phyloP scores from a whole-genome alignment of 2,113 vertebrate species.

The Apaloderma vittatum region DNA sequence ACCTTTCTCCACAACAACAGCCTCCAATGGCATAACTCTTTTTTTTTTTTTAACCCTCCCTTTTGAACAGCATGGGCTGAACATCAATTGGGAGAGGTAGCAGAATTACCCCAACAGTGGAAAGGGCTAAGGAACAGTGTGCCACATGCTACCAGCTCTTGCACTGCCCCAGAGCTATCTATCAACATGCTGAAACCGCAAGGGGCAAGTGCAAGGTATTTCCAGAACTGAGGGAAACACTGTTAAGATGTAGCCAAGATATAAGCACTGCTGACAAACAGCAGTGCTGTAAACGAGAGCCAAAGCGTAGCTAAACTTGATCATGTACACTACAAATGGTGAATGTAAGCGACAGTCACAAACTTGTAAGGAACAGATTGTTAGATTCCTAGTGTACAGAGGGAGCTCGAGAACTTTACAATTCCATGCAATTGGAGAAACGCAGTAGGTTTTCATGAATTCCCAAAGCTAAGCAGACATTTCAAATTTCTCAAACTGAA shows the following conservation, averaged over 20 bases:
- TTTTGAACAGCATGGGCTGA: accelerated
- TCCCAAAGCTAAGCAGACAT: neutral
- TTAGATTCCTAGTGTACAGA: neutral
- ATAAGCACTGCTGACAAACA: neutral
- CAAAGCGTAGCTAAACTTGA: neutral
- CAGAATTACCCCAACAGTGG: neutral
- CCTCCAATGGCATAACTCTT: neutral
- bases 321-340: neutral
- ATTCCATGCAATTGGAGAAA: neutral
- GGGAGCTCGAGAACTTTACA: neutral
- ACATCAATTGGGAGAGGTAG: neutral
- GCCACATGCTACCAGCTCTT: neutral
- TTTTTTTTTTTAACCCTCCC: too few species aligned
- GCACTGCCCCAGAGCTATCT: neutral
- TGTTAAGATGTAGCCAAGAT: neutral
- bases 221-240: neutral
- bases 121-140: neutral
- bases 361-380: neutral
- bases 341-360: neutral
- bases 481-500: neutral
- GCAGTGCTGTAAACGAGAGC: neutral
- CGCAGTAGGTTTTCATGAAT: neutral
- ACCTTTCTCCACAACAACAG: neutral
- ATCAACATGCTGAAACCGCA: neutral
- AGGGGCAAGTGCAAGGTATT: neutral